Evolutionary conservation across 1,140 invertebrate genomes (phyloP).

Genomic region (Macrotrachela quadricornifera): DNA sequence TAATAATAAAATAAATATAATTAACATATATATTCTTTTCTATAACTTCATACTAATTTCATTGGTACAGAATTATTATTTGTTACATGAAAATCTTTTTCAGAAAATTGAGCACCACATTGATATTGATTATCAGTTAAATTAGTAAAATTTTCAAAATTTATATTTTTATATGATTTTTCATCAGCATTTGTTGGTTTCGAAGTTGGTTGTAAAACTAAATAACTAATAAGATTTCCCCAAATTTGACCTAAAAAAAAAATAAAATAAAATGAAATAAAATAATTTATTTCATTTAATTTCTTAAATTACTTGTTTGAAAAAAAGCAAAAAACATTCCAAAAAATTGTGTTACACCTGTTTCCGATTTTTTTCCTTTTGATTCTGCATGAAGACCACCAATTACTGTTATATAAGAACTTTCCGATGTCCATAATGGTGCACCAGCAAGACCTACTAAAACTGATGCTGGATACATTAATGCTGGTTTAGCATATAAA

Average conservation of each 20-base stretch:
- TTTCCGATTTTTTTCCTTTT: slow-evolving; percentile 28
- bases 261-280: neutral
- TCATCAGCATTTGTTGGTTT: neutral
- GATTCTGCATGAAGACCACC: slow-evolving; percentile 60
- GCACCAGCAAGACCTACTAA: slow-evolving; percentile 65
- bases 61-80: no score
- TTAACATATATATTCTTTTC: no score
- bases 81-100: no score
- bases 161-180: no score
- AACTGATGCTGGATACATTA: slow-evolving; percentile 40
- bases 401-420: slow-evolving; percentile 74
- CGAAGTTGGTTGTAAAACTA: slow-evolving; percentile 40
- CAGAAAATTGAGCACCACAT: no score
- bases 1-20: no score
- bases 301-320: slow-evolving; percentile 46
- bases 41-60: no score
- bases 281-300: neutral
- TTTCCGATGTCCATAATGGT: slow-evolving; percentile 84
- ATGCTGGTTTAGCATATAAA: slow-evolving; percentile 53
- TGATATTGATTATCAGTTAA: no score
- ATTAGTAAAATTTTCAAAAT: no score
- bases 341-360: slow-evolving; percentile 63
- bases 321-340: slow-evolving; percentile 92
- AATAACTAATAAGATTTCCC: slow-evolving; percentile 86
- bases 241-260: slow-evolving; percentile 26